These are phyloP conservation scores for Sternarchorhynchus goeldii DNA, from an alignment of 2,797 vertebrate species.

Conservation along the genomic window DNA sequence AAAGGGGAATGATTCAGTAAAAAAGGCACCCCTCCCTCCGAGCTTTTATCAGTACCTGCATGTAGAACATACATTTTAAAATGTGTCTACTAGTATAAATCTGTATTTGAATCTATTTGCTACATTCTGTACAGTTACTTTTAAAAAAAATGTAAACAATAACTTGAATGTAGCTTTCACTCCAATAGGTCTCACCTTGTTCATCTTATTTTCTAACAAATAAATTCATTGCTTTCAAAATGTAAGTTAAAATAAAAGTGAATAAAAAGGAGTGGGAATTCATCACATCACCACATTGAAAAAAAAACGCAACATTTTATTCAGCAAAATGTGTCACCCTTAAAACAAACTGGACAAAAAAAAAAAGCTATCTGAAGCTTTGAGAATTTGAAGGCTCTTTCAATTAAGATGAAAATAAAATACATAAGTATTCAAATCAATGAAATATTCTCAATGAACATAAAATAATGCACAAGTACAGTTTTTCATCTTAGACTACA, in stretches of 20 bases:
- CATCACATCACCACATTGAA: conserved; percentile 51
- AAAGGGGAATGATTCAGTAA: neutral
- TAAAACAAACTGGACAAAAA: conserved; percentile 63
- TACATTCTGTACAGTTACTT: neutral
- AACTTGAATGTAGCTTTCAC: too few species aligned
- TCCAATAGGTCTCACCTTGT: too few species aligned
- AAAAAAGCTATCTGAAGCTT: conserved; percentile 61
- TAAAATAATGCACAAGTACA: conserved; percentile 45
- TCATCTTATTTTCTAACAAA: too few species aligned
- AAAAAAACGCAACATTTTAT: conserved; percentile 70
- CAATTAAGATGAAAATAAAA: conserved; percentile 40
- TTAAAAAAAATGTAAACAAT: neutral
- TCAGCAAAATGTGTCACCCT: conserved; percentile 65
- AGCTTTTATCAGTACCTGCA: neutral
- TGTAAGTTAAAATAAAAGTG: neutral
- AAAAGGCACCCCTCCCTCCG: neutral
- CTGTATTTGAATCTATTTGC: neutral
- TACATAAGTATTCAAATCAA: conserved; percentile 22
- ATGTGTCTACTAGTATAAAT: neutral
- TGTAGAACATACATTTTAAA: neutral
- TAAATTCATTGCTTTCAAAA: too few species aligned
- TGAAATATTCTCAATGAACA: conserved; percentile 35
- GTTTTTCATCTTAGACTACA: conserved; percentile 35
- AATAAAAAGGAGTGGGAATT: conserved; percentile 13
- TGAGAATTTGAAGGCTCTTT: conserved; percentile 29